phyloP scores from a whole-genome alignment of 1,140 invertebrate genomes.

The Spodoptera litura region DNA sequence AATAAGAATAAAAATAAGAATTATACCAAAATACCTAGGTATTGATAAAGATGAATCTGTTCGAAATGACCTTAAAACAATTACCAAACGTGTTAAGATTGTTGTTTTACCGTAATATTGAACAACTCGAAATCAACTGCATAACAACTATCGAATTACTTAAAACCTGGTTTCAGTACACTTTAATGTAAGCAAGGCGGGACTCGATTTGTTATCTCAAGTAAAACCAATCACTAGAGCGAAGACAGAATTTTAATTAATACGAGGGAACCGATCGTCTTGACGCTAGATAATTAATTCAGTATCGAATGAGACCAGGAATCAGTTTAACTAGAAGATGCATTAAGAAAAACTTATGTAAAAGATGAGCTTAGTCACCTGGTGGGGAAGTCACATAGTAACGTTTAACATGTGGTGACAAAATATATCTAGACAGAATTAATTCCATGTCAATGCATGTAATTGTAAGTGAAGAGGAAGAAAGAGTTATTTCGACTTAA shows the following conservation, averaged over 20 bases:
- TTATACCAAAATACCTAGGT: too few species aligned
- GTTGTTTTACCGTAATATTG: conserved; percentile 9
- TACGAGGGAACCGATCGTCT: conserved; percentile 51
- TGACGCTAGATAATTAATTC: conserved; percentile 58
- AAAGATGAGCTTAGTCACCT: conserved; percentile 3
- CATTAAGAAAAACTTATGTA: conserved; percentile 13
- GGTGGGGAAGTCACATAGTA: not conserved
- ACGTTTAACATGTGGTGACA: not conserved
- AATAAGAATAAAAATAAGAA: too few species aligned
- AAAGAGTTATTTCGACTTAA: too few species aligned
- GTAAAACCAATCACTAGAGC: conserved; percentile 56
- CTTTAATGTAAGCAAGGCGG: conserved; percentile 45
- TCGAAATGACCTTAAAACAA: conserved; percentile 10
- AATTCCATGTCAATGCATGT: not conserved
- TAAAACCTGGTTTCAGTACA: conserved; percentile 25
- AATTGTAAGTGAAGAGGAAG: not conserved
- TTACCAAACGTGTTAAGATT: conserved; percentile 26
- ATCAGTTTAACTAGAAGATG: conserved; percentile 51
- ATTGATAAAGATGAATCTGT: too few species aligned
- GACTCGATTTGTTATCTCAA: conserved; percentile 57
- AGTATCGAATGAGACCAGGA: conserved; percentile 38
- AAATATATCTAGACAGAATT: not conserved
- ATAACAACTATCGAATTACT: conserved; percentile 30
- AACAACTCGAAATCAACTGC: conserved; percentile 30
- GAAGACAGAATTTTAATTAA: conserved; percentile 67